Base-by-base conservation (phyloP, 1,140 invertebrate species). In the Harlomillsia oculata region DNA sequence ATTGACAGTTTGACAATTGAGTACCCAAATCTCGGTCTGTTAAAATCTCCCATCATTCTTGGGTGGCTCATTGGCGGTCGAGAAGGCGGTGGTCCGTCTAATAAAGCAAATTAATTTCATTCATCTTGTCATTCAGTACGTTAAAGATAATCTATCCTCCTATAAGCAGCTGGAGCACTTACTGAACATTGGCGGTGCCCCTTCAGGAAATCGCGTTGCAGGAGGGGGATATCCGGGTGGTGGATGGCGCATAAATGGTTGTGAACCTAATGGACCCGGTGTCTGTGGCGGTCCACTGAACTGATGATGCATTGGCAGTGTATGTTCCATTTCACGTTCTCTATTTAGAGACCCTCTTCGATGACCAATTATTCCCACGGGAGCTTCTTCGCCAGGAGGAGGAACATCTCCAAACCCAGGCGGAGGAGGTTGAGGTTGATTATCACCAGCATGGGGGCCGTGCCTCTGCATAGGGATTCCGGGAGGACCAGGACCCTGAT, bases 401-500 rank as follows among this genome's bases (percentile, higher is more conserved):
- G 34, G 57, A 32, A 51, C 57, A 18, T 26, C 23, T 0, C 41
- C 48, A 49, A 57, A 62, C 20, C 61, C 61, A 18, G 61, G 56
- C 6, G 56, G 60, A 21, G 52, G 56, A 18, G 53, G 56, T n/a
- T 18, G 37, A 2, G 34, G 46, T 16, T 52, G 43, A 39, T n/a
- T n/a, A n/a, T n/a, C n/a, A n/a, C n/a, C n/a, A n/a, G n/a, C n/a
- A 56, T 56, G 1, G 34, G 53, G 11, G 59, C 53, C 9, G 56
- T 56, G 5, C 25, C 46, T 3, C n/a, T 37, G 37, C 4, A 40
- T 16, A 11, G 55, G 55, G n/a, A 56, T 36, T 11, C 36, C 20
- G 2, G 48, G 32, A n/a, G 49, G 34, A 14, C 32, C 49, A 28
- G 34, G 41, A 20, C 39, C 21, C 28, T 29, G 54, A n/a, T n/a